phyloP scores from a whole-genome alignment of 2,113 vertebrate genomes.

The Gnathonemus longibarbis region DNA sequence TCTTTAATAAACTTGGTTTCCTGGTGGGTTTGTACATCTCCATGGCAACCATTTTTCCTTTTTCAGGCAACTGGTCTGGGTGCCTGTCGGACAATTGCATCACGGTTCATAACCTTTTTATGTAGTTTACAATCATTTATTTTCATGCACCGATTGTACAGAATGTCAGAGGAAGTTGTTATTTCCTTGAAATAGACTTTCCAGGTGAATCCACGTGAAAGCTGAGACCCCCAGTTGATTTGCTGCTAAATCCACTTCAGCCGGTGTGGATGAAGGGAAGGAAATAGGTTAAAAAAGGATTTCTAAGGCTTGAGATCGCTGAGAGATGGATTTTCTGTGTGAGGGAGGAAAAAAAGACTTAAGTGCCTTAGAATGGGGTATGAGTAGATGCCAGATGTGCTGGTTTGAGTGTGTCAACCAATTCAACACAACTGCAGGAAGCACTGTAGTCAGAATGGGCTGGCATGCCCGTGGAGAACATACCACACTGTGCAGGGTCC shows the following conservation, averaged over 20 bases:
- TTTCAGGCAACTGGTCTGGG: conserved; percentile 9
- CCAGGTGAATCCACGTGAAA: neutral
- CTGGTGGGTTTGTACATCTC: conserved; percentile 21
- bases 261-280: neutral
- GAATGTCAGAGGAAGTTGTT: neutral
- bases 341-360: neutral
- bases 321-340: neutral
- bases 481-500: neutral
- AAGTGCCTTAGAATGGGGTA: neutral
- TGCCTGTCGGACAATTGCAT: neutral
- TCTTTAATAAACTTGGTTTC: conserved; percentile 26
- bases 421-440: neutral
- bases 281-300: conserved; percentile 1
- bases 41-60: conserved; percentile 26
- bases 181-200: neutral
- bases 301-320: neutral
- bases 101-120: neutral
- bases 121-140: neutral
- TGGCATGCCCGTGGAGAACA: neutral
- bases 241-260: conserved; percentile 1
- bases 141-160: neutral
- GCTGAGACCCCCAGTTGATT: neutral
- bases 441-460: neutral
- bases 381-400: neutral
- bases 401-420: neutral